These are phyloP conservation scores for Pleuronectes platessa DNA, from an alignment of 2,113 vertebrate species.

Conservation along the genomic window DNA sequence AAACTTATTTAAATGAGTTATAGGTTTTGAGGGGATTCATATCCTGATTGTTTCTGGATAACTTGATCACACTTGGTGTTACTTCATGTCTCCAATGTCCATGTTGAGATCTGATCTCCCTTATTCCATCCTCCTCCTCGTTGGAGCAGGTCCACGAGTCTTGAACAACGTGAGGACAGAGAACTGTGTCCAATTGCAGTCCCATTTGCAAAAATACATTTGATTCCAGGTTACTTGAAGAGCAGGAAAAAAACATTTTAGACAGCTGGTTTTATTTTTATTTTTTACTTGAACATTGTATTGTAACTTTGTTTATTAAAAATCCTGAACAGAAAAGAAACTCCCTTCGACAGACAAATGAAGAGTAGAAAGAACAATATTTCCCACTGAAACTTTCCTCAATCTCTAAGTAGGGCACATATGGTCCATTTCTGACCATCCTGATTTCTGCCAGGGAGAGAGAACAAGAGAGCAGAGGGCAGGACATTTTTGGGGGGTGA, in stretches of 20 bases:
- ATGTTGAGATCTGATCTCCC: too few relatives aligned
- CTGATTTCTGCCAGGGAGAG: conserved; percentile 23
- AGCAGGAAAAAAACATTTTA: background rate
- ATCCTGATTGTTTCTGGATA: too few relatives aligned
- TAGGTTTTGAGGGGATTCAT: too few relatives aligned
- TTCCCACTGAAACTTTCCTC: conserved; percentile 3
- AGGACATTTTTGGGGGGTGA: background rate
- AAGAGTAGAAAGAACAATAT: background rate
- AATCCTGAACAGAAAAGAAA: too few relatives aligned
- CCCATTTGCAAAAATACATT: background rate
- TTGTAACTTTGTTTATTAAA: background rate
- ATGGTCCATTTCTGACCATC: conserved; percentile 51
- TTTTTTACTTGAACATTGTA: background rate
- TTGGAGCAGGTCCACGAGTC: too few relatives aligned
- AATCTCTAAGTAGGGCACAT: conserved; percentile 54
- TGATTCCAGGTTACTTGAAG: background rate
- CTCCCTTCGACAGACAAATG: too few relatives aligned
- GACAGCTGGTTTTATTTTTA: background rate
- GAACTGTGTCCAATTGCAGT: background rate
- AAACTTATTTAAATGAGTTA: too few relatives aligned
- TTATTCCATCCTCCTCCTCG: too few relatives aligned
- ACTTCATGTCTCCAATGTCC: too few relatives aligned
- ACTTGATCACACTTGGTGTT: too few relatives aligned
- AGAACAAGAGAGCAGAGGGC: conserved; percentile 7
- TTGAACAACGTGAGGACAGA: too few relatives aligned